Evolutionary conservation across 2,888 invertebrate genomes (phyloP).

Genomic region (Sphaeridia pumilis): DNA sequence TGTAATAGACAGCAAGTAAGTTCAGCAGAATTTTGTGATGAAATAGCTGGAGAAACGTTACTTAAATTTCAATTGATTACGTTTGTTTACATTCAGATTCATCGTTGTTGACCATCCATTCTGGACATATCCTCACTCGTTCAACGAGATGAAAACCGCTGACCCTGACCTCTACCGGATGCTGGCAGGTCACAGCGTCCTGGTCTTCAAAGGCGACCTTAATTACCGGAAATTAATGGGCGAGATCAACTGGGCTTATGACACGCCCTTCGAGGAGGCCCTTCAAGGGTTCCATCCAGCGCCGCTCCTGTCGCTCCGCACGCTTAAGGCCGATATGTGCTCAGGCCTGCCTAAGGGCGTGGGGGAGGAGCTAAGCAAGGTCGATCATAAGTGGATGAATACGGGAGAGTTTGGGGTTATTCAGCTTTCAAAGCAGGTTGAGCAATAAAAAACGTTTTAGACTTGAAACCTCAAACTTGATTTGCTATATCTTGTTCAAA

Average conservation of each 20-base stretch:
- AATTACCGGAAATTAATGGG: slow-evolving; percentile 89
- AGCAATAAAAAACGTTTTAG: not conserved
- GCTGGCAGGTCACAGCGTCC: slow-evolving; percentile 53
- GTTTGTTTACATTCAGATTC: too few species aligned
- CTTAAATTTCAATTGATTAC: not conserved
- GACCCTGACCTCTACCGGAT: slow-evolving; percentile 58
- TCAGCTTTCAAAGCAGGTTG: slow-evolving; percentile 42
- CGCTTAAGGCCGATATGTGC: slow-evolving; percentile 79
- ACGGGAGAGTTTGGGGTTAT: slow-evolving; percentile 74
- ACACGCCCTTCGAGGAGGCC: slow-evolving; percentile 52
- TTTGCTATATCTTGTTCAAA: too few species aligned
- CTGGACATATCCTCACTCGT: slow-evolving; percentile 79
- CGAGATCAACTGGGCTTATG: slow-evolving; percentile 68
- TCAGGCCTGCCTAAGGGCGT: slow-evolving; percentile 57
- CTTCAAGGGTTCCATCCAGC: slow-evolving; percentile 71
- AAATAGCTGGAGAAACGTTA: not conserved
- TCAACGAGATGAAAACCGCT: slow-evolving; percentile 58
- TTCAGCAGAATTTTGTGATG: too few species aligned
- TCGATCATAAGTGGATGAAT: slow-evolving; percentile 62
- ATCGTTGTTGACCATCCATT: slow-evolving; percentile 51
- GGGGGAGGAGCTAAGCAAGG: slow-evolving; percentile 47
- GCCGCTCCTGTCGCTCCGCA: slow-evolving; percentile 66
- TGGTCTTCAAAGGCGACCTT: slow-evolving; percentile 86
- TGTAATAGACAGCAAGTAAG: slow-evolving; percentile 29
- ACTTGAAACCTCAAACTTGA: too few species aligned